Base-by-base conservation (phyloP, 2,888 invertebrate species). In the Monopis laevigella region DNA sequence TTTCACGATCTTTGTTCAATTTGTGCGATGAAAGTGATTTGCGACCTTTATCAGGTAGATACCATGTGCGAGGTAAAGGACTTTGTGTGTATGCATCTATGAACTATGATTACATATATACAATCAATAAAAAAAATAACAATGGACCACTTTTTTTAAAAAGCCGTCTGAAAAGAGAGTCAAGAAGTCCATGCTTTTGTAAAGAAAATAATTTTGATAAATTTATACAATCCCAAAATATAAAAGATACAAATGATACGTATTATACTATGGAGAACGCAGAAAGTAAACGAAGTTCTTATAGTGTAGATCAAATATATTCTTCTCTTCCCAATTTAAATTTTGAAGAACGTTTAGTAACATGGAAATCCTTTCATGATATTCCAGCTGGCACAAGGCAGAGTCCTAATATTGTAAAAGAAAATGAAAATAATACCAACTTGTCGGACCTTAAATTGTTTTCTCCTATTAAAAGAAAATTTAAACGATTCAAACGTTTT, bases 151-250 rank as follows among this genome's bases (percentile, higher is more conserved):
- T 68, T 10, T 71, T 73, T 44, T 53, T 53, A n/a, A 64, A 48
- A 49, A 58, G 44, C 6, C 6, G 6, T n/a, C 7, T 28, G 6
- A 28, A 7, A 28, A 21, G 6, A 21, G 24, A 21, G 5, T n/a
- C n/a, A n/a, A 21, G 5, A 21, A 8, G 6, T 21, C 66, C 65
- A 11, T 73, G 73, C 49, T 65, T 58, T 51, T 72, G 73, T 48
- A 52, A 58, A 12, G 56, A 56, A 50, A 53, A 53, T 34, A 17
- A 27, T 8, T 21, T 21, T 21, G 24, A 5, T 21, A 8, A 21
- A 21, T n/a, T n/a, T n/a, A n/a, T n/a, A n/a, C n/a, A n/a, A n/a
- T n/a, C n/a, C n/a, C n/a, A n/a, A n/a, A n/a, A n/a, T n/a, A n/a
- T n/a, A n/a, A n/a, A n/a, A n/a, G n/a, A n/a, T n/a, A n/a, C n/a